Base-by-base conservation (phyloP, 1,140 invertebrate species). In the Helicoverpa zea region DNA sequence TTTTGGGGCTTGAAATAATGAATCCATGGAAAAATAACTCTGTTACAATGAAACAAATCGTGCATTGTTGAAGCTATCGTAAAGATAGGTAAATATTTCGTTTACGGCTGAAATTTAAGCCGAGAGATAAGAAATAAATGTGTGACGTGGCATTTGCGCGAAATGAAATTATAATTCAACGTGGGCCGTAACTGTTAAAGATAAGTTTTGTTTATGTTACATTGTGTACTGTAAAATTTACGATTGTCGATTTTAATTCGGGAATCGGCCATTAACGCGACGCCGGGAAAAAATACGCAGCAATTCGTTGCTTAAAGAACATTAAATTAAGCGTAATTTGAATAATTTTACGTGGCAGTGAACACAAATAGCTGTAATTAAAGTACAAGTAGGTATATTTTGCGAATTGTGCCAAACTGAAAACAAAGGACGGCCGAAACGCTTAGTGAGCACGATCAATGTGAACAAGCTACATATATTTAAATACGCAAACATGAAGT, bases 251-350 rank as follows among this genome's bases (percentile, higher is more conserved):
- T 87, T 91, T 91, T 88, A 89, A 93, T 92, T 92, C 87, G 87
- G 86, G 86, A 88, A 90, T 88, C 84, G 85, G 82, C 88, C 90
- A 90, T 92, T 92, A 92, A 88, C 87, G 86, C 88, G 85, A 88
- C 86, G 73, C 58, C 81, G 84, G 83, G 89, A 91, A 92, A 92
- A 75, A 91, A 91, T 91, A 90, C 84, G 83, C 84, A 73, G 84
- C 89, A 90, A 90, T 92, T 89, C 87, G 87, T 91, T 90, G 85
- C 87, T 86, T 86, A 86, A 89, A 90, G 82, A 89, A 89, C 88
- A 89, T 90, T 91, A 89, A 91, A 88, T 92, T 90, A 88, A 88
- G 87, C 86, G 86, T 87, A 92, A 94, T 94, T 93, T 92, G 90
- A 91, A 92, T 93, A 92, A 92, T 92, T 92, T 91, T 88, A 88